These are phyloP conservation scores for Ethmia dodecea DNA, from an alignment of 2,888 invertebrate species.

Conservation along the genomic window DNA sequence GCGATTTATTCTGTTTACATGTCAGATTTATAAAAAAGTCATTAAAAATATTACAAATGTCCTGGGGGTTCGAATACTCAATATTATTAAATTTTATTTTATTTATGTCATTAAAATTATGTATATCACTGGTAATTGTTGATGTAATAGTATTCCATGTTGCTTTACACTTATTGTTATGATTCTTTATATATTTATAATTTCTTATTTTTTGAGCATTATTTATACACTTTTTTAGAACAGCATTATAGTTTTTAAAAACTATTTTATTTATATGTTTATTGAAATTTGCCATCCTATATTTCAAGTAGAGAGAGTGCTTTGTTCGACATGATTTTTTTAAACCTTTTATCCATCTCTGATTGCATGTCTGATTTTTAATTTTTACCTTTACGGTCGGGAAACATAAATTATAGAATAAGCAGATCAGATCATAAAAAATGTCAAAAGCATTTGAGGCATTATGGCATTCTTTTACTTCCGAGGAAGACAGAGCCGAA, in stretches of 20 bases:
- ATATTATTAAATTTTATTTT: neutral
- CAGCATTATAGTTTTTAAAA: neutral
- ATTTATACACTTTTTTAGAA: neutral
- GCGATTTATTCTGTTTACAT: neutral
- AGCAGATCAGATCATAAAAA: neutral
- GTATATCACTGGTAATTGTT: neutral
- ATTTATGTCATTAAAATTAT: neutral
- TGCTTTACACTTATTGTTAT: neutral
- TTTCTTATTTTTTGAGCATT: neutral
- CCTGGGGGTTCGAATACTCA: neutral
- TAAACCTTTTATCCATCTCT: neutral
- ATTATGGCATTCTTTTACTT: neutral
- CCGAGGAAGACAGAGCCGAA: neutral
- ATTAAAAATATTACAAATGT: neutral
- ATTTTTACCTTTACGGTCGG: neutral
- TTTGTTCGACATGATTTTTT: neutral
- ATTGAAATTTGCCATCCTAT: too few species aligned
- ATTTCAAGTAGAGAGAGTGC: neutral
- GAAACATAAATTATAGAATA: slow-evolving; percentile 1
- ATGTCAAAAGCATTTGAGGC: neutral
- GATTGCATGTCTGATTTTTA: neutral
- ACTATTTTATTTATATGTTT: neutral
- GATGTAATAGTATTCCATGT: neutral
- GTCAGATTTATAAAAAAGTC: neutral
- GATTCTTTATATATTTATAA: neutral